Percentiles rank a stretch among this genome's conserved stretches.
Conservation (phyloP, 2,113 vertebrate species). For the Entosphenus tridentatus region DNA sequence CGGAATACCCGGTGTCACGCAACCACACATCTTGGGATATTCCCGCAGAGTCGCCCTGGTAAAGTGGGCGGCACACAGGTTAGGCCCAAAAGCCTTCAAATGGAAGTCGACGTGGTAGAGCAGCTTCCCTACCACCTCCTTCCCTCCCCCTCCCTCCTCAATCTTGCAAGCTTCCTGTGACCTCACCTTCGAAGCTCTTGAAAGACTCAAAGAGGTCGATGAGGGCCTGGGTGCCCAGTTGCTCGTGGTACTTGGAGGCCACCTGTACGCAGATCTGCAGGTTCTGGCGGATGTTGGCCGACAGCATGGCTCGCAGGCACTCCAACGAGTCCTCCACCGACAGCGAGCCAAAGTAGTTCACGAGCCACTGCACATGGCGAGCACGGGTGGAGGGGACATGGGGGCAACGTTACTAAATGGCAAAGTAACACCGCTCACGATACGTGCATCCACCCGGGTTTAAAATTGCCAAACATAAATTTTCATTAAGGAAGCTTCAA, state of each 20-base stretch:
- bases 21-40: too few species aligned
- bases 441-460: too few species aligned
- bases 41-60: too few species aligned
- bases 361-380: slow-evolving; percentile 36
- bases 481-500: too few species aligned
- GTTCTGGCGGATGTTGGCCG: slow-evolving; percentile 64
- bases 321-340: slow-evolving; percentile 67
- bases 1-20: too few species aligned
- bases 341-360: slow-evolving; percentile 63
- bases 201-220: slow-evolving; percentile 80
- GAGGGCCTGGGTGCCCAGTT: slow-evolving; percentile 49
- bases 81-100: not conserved
- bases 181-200: slow-evolving; percentile 68
- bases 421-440: too few species aligned
- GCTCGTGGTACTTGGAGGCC: slow-evolving; percentile 69
- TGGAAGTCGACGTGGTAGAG: too few species aligned
- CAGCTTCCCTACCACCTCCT: too few species aligned
- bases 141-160: too few species aligned
- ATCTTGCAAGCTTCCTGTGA: not conserved
- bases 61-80: not conserved
- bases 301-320: slow-evolving; percentile 57
- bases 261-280: slow-evolving; percentile 65
- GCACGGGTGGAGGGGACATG: too few species aligned
- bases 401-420: too few species aligned
- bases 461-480: too few species aligned